Evolutionary conservation across 1,140 invertebrate genomes (phyloP).

Genomic region (Anastatus disparis): DNA sequence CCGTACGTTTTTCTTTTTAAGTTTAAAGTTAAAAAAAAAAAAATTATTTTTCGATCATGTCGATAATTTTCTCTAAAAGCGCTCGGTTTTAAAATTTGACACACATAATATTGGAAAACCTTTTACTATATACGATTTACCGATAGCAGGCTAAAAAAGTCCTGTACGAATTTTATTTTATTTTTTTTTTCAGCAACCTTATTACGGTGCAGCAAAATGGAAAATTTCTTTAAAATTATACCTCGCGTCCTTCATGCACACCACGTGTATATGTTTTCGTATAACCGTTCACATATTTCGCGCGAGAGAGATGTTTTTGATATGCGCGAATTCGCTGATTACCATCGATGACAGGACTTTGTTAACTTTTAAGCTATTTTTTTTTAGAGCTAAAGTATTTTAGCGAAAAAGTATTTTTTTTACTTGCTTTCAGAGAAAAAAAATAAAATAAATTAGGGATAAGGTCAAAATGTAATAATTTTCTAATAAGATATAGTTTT

Average conservation of each 20-base stretch:
- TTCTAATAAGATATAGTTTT: no score
- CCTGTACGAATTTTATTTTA: no score
- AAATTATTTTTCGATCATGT: neutral
- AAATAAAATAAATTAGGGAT: no score
- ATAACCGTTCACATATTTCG: neutral
- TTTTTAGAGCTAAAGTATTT: no score
- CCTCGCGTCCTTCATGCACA: neutral
- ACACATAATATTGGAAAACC: neutral
- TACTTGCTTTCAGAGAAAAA: no score
- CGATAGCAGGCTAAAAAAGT: neutral
- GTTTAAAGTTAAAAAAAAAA: no score
- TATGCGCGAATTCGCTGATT: slow-evolving; percentile 4
- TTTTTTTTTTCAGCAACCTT: slow-evolving; percentile 17
- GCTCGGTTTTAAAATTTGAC: neutral
- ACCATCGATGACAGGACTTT: neutral
- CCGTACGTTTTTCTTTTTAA: no score
- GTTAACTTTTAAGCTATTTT: slow-evolving; percentile 13
- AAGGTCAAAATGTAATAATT: no score
- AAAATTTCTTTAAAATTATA: slow-evolving; percentile 26
- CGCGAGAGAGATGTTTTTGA: neutral
- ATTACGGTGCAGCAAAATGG: slow-evolving; percentile 1
- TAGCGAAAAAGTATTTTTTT: no score
- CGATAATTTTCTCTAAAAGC: no score
- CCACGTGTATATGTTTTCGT: no score
- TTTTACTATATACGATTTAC: neutral